A percentile compares a stretch with the other conserved stretches of the same genome.
phyloP scores from a whole-genome alignment of 2,888 invertebrate species.

The Dione vanillae region DNA sequence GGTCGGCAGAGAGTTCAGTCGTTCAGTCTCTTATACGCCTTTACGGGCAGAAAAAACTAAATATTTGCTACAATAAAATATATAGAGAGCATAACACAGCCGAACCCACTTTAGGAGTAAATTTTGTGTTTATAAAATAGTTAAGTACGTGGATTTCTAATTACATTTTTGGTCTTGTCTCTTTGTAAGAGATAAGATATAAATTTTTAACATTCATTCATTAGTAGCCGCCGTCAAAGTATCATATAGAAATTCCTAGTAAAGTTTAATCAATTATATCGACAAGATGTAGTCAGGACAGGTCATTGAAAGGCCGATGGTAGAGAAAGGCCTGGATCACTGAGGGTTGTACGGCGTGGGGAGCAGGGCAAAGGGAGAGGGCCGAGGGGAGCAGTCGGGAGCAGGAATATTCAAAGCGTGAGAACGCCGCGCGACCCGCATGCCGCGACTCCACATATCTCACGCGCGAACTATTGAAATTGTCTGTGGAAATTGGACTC shows the following conservation, averaged over 20 bases:
- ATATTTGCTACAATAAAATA: background rate
- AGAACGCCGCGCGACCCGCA: slow-evolving; percentile 84
- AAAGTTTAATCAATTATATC: slow-evolving; percentile 75
- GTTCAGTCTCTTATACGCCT: slow-evolving; percentile 3
- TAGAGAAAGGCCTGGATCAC: slow-evolving; percentile 35
- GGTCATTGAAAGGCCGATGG: slow-evolving; percentile 77
- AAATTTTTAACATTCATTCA: background rate
- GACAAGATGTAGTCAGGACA: slow-evolving; percentile 68
- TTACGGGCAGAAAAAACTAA: background rate
- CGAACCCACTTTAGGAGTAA: background rate
- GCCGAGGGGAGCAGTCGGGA: slow-evolving; percentile 65
- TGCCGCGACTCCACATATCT: slow-evolving; percentile 84
- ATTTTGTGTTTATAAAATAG: background rate
- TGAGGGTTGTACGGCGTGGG: slow-evolving; percentile 51
- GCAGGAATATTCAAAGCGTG: slow-evolving; percentile 84
- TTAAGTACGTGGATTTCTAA: background rate
- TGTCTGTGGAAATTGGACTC: slow-evolving; percentile 59
- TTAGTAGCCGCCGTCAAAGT: slow-evolving; percentile 49
- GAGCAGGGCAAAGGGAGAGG: slow-evolving; percentile 49
- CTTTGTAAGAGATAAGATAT: background rate
- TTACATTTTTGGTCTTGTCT: background rate
- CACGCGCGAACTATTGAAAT: slow-evolving; percentile 76
- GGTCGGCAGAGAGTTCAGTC: slow-evolving; percentile 23
- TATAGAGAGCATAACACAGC: background rate
- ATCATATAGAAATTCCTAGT: slow-evolving; percentile 70